Evolutionary conservation across 2,888 invertebrate genomes (phyloP), one percentile per base, ranked within the genome.

Genomic region (Cephus runcator): DNA sequence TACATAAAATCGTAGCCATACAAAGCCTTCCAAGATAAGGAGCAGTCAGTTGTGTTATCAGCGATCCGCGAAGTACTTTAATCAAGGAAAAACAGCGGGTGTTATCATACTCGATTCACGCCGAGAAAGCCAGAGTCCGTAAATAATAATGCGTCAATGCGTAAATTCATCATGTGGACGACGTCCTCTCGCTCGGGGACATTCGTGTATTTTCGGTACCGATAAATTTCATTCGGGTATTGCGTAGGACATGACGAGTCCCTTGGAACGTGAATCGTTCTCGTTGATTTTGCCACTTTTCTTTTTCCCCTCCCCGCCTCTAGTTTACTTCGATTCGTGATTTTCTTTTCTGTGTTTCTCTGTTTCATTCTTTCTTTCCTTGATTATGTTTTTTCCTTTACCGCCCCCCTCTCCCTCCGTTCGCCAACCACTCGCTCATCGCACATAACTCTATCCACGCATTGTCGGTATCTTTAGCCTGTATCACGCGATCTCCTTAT

Each of bases 31-130:
- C 23, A 56, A 56, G 40, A 56, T 56, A 23, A 56, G 40, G 2
- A 23, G 40, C 40, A 56, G 40, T 56, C 40, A 56, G 23, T 56
- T 23, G 9, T 23, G 40, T 83, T 86, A 83, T 86, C 87, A 80
- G 76, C 85, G 87, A 87, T 86, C 85, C 80, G 77, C 76, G 11
- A 79, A 79, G 82, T 78, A 85, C 85, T 86, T 85, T 82, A 83
- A 83, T 86, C 82, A 79, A 73, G 76, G 1, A 79, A 36, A 79
- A 78, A 78, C 73, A 77, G 77, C 77, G 77, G 79, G 73, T 11
- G 33, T 81, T 82, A 82, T 82, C 78, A 2, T 23, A 30, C 30
- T 34, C 71, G 30, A 31, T 33, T 71, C 31, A 34, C 71, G 71
- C 30, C 71, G 30, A 71, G 31, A 71, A 71, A 71, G 23, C 30